These are phyloP conservation scores for Passerculus sandwichensis DNA, from an alignment of 2,797 vertebrate species.

Conservation along the genomic window DNA sequence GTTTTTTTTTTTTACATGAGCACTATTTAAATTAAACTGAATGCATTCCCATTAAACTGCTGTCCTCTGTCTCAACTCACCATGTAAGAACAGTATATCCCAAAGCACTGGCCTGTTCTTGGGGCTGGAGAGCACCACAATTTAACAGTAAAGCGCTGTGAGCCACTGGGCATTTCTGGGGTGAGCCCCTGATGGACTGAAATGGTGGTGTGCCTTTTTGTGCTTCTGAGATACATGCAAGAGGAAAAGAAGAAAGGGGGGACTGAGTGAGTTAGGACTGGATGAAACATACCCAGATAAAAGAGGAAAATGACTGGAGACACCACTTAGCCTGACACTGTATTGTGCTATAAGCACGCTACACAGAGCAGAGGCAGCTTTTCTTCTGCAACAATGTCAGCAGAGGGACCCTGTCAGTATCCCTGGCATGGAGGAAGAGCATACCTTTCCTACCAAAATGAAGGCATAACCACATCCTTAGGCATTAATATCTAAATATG, in stretches of 20 bases:
- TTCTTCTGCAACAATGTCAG: background rate
- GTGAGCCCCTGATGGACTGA: background rate
- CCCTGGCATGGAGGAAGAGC: background rate
- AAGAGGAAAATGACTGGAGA: background rate
- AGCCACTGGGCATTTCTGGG: background rate
- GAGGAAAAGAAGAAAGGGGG: background rate
- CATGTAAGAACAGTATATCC: background rate
- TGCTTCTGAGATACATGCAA: background rate
- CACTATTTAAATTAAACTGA: background rate
- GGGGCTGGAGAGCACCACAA: background rate
- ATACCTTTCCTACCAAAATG: background rate
- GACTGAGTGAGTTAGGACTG: background rate
- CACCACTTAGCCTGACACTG: background rate
- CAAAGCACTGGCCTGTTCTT: background rate
- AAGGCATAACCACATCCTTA: background rate
- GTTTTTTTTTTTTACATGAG: background rate
- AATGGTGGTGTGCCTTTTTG: background rate
- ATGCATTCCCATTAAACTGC: background rate
- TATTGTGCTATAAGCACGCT: accelerated
- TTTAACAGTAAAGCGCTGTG: background rate
- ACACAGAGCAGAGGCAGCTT: background rate
- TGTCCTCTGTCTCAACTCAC: background rate
- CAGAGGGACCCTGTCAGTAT: background rate
- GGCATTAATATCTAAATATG: background rate
- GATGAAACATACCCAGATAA: background rate